Conservation (phyloP, 2,888 invertebrate species). For the Thysanoteuthis rhombus region DNA sequence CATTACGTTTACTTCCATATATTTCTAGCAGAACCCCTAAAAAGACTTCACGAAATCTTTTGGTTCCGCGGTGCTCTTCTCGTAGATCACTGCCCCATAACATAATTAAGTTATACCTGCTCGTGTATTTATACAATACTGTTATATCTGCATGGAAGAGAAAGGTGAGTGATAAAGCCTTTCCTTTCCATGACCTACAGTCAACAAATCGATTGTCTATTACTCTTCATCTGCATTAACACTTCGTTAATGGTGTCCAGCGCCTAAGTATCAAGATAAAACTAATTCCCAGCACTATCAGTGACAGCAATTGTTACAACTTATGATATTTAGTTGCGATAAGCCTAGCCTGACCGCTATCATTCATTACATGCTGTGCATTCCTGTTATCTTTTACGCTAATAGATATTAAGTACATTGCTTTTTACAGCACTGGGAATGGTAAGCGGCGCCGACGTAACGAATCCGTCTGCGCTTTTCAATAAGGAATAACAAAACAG, state of each 20-base stretch:
- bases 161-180: background rate
- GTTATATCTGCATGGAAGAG: background rate
- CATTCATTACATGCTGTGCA: background rate
- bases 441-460: background rate
- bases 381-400: background rate
- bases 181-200: background rate
- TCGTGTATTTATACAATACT: no score
- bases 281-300: background rate
- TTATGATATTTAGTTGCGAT: background rate
- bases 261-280: background rate
- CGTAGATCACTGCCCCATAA: no score
- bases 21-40: no score
- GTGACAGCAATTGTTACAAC: background rate
- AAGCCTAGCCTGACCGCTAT: background rate
- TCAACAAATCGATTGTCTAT: background rate
- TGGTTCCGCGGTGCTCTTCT: no score
- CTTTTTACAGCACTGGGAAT: background rate
- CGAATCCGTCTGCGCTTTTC: background rate
- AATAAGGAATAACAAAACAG: background rate
- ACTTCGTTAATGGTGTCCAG: background rate
- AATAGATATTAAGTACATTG: slow-evolving; percentile 12
- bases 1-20: no score
- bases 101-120: no score
- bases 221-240: background rate
- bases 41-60: no score